A percentile compares a stretch with the other conserved stretches of the same genome.
phyloP scores from a whole-genome alignment of 2,113 vertebrate genomes.

The Actenoides lindsayi region DNA sequence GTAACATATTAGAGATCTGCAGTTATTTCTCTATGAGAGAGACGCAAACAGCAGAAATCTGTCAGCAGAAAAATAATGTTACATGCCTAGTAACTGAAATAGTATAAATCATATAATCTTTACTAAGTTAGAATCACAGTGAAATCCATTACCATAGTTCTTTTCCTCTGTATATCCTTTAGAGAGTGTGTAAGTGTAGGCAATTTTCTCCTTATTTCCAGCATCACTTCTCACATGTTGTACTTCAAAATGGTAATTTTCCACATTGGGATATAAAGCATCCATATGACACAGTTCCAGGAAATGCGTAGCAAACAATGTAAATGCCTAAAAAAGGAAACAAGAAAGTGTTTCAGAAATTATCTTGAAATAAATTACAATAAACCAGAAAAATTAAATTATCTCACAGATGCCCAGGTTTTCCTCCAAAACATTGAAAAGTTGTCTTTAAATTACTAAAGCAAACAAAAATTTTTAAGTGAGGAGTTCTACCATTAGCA shows the following conservation, averaged over 20 bases:
- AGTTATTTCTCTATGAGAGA: background rate
- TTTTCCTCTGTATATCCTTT: slow-evolving; percentile 90
- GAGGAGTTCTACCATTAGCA: background rate
- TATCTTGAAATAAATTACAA: background rate
- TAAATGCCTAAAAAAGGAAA: slow-evolving; percentile 86
- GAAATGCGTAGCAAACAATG: slow-evolving; percentile 94
- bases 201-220: slow-evolving; percentile 80
- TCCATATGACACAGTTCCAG: slow-evolving; percentile 92
- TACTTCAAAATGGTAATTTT: slow-evolving; percentile 95
- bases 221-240: slow-evolving; percentile 81
- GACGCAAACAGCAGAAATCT: background rate
- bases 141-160: slow-evolving; percentile 84
- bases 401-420: background rate
- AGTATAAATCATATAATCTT: background rate
- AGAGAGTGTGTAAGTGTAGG: slow-evolving; percentile 88
- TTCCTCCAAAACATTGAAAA: background rate
- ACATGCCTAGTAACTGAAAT: background rate
- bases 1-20: background rate
- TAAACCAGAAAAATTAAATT: background rate
- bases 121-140: background rate
- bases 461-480: background rate
- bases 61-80: background rate
- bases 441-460: background rate
- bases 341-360: background rate
- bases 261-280: slow-evolving; percentile 89